Conservation (phyloP, 1,140 invertebrate genomes). For the Papilio polytes region DNA sequence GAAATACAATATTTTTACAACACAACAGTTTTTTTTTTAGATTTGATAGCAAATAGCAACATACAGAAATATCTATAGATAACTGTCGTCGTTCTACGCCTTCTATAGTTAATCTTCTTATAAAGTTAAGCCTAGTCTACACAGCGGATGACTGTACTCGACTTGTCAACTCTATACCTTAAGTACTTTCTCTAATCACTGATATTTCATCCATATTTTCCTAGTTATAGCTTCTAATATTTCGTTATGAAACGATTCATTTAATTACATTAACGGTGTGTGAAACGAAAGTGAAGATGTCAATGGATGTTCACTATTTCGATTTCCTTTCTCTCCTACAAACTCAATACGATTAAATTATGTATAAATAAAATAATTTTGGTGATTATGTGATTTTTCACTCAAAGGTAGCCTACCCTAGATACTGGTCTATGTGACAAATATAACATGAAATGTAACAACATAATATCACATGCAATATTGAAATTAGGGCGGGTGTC, state of each 20-base stretch:
- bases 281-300: background rate
- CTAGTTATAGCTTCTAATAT: background rate
- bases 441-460: background rate
- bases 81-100: background rate
- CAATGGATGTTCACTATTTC: background rate
- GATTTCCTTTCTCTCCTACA: background rate
- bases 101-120: background rate
- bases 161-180: background rate
- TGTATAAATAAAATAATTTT: background rate
- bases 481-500: background rate
- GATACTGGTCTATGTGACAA: background rate
- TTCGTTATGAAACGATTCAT: background rate
- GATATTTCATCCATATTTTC: background rate
- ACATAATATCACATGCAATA: conserved; percentile 6
- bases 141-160: background rate
- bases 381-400: background rate
- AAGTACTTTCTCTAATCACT: background rate
- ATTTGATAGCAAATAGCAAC: background rate
- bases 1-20: background rate
- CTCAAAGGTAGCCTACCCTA: background rate
- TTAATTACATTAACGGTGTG: background rate
- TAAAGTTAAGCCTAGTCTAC: background rate
- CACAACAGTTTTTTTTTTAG: background rate
- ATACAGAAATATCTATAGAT: background rate
- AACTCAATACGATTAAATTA: background rate